Evolutionary conservation across 2,113 vertebrate species (phyloP).

Genomic region (Lophius piscatorius): DNA sequence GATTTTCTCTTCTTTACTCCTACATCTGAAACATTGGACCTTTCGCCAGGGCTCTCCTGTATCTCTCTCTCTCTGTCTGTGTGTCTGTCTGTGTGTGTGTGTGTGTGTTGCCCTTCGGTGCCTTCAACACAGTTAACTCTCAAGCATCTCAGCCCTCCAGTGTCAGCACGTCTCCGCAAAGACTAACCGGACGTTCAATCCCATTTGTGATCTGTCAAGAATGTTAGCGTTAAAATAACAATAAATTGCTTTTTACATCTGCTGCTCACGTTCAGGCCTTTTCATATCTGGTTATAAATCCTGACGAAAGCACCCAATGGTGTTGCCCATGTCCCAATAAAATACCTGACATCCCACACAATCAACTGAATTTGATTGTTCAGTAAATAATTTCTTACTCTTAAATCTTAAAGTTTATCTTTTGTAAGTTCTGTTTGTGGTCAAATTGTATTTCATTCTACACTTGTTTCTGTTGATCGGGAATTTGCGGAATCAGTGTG

Average conservation of each 20-base stretch:
- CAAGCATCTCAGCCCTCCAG: constrained; percentile 34
- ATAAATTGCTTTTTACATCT: constrained; percentile 16
- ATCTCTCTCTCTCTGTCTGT: constrained; percentile 53
- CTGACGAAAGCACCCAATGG: constrained; percentile 7
- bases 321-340: constrained; percentile 65
- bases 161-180: constrained; percentile 41
- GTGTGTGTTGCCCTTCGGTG: constrained; percentile 65
- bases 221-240: constrained; percentile 35
- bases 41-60: constrained; percentile 52
- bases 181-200: constrained; percentile 43
- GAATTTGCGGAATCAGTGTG: neutral
- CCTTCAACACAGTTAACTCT: constrained; percentile 68
- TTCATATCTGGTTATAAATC: constrained; percentile 1
- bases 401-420: neutral
- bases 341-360: constrained; percentile 43
- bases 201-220: constrained; percentile 34
- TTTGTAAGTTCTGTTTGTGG: neutral
- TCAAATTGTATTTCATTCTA: neutral
- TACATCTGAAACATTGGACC: constrained; percentile 39
- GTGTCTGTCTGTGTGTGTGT: constrained; percentile 29
- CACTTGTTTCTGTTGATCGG: too few species aligned
- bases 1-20: constrained; percentile 15
- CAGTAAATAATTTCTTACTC: too few species aligned
- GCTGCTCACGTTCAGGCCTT: constrained; percentile 8
- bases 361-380: constrained; percentile 9